Conservation (phyloP, 2,797 vertebrate genomes). For the Phylloscopus collybita region DNA sequence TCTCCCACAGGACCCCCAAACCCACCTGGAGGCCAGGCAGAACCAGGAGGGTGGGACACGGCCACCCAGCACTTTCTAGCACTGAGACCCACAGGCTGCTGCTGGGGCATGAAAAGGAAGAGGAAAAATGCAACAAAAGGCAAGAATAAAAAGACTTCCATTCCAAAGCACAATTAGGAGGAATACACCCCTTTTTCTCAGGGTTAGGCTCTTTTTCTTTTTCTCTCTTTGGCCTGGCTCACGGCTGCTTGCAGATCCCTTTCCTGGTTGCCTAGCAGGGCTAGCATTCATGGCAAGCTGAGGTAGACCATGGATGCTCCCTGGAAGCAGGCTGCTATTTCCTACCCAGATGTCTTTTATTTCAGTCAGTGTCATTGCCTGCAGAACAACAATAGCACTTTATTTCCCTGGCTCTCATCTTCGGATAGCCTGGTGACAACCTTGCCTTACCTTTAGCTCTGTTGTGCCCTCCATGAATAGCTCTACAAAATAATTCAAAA, state of each 20-base stretch:
- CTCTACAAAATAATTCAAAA: not conserved
- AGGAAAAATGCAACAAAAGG: constrained; percentile 10
- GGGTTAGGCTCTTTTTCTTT: not conserved
- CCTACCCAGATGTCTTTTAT: constrained; percentile 42
- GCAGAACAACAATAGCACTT: not conserved
- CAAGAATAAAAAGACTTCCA: constrained; percentile 12
- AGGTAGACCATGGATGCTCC: constrained; percentile 14
- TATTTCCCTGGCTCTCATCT: not conserved
- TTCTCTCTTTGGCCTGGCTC: not conserved
- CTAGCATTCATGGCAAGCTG: constrained; percentile 23
- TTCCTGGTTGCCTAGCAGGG: constrained; percentile 63
- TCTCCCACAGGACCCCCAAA: not conserved
- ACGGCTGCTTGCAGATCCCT: constrained; percentile 20
- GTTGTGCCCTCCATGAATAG: not conserved
- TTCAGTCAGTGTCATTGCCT: constrained; percentile 2
- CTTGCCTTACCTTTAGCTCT: not conserved
- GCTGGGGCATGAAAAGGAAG: constrained; percentile 5
- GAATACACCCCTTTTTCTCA: constrained; percentile 11
- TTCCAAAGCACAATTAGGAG: not conserved
- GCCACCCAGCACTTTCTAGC: not conserved
- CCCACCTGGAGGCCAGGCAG: not conserved
- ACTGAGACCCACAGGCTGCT: not conserved
- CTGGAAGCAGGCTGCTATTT: constrained; percentile 34
- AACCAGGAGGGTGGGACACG: not conserved
- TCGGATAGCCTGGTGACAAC: not conserved